Percentiles rank a stretch among this genome's conserved stretches.
phyloP scores from a whole-genome alignment of 2,888 invertebrate genomes.

The Agonopterix subpropinquella region DNA sequence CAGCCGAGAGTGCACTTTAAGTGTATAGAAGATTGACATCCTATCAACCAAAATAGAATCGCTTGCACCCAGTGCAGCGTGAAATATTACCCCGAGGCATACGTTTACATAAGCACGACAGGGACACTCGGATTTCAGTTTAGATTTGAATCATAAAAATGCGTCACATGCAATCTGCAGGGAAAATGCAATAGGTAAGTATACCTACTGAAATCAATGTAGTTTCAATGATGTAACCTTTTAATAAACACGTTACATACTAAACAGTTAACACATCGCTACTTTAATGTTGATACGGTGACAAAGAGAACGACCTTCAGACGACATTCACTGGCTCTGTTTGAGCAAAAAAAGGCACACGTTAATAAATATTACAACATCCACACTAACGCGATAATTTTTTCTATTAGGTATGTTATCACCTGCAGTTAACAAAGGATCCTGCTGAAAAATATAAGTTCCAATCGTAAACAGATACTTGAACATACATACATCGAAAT shows the following conservation, averaged over 20 bases:
- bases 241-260: background rate
- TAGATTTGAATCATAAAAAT: conserved; percentile 3
- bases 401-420: no score
- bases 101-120: conserved; percentile 1
- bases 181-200: background rate
- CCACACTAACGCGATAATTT: no score
- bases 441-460: no score
- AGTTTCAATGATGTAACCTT: background rate
- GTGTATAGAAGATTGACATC: conserved; percentile 38
- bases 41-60: conserved; percentile 34
- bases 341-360: no score
- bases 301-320: no score
- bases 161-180: background rate
- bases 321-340: no score
- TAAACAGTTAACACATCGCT: conserved; percentile 10
- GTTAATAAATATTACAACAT: no score
- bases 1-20: conserved; percentile 36
- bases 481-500: no score
- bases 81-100: conserved; percentile 15
- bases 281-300: background rate
- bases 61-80: conserved; percentile 19
- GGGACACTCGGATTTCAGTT: conserved; percentile 4
- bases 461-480: no score
- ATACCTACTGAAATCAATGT: background rate
- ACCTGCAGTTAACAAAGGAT: no score